Percentiles rank a stretch among this genome's conserved stretches.
phyloP scores from a whole-genome alignment of 2,797 vertebrate genomes.

The Onychomys leucogaster region DNA sequence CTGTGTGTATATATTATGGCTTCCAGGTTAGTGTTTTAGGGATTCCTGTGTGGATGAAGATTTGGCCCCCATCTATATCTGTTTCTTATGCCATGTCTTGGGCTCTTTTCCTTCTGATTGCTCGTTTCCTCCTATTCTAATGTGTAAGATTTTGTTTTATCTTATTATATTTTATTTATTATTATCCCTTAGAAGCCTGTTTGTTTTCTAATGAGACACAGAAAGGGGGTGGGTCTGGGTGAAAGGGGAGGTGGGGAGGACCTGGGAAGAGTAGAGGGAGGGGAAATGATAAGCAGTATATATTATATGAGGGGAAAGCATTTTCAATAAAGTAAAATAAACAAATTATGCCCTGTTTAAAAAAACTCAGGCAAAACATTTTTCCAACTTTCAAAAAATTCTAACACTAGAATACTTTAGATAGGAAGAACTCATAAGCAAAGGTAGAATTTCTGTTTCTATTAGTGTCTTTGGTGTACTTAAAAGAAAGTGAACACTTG shows the following conservation, averaged over 20 bases:
- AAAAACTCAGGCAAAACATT: neutral
- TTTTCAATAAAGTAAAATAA: neutral
- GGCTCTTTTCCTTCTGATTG: neutral
- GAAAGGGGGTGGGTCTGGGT: neutral
- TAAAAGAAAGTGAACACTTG: constrained; percentile 17
- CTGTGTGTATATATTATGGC: neutral
- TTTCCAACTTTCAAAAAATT: neutral
- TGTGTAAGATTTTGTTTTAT: neutral
- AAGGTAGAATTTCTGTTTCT: neutral
- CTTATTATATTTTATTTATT: neutral
- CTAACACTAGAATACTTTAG: neutral
- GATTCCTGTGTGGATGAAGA: neutral
- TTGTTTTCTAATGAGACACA: neutral
- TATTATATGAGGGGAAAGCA: neutral
- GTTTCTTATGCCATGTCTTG: neutral
- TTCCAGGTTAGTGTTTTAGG: neutral
- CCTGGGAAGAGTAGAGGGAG: neutral
- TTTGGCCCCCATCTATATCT: neutral
- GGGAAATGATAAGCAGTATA: no score
- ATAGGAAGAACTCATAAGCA: neutral
- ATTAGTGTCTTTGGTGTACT: neutral
- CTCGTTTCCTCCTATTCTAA: neutral
- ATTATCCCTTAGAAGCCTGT: neutral
- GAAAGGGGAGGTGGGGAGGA: neutral
- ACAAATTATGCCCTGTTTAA: neutral